Conservation (phyloP, 2,797 vertebrate genomes). For the Toxotes lorentzi region DNA sequence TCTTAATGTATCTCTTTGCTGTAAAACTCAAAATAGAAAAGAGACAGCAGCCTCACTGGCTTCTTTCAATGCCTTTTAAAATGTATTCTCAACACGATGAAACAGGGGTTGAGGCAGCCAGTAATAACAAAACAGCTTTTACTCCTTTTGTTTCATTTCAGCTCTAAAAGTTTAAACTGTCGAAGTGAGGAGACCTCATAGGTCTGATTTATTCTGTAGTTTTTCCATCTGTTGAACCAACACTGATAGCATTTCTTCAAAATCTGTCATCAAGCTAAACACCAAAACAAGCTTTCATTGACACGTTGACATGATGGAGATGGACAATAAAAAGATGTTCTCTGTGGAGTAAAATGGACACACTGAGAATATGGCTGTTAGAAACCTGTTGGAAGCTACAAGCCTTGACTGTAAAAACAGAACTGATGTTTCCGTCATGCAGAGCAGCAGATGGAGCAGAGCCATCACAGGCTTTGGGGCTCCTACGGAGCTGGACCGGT, state of each 20-base stretch:
- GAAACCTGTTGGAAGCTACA: conserved; percentile 25
- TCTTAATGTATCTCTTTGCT: neutral
- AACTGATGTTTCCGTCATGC: conserved; percentile 20
- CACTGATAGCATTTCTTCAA: neutral
- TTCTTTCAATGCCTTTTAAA: conserved; percentile 5
- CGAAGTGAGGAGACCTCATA: neutral
- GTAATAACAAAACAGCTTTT: conserved; percentile 6
- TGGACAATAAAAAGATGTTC: neutral
- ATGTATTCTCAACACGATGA: neutral
- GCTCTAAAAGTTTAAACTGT: conserved; percentile 18
- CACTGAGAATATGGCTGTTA: neutral
- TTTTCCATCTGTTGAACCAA: conserved; percentile 4
- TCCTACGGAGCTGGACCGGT: conserved; percentile 17
- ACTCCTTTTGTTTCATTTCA: conserved; percentile 11
- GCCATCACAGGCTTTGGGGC: conserved; percentile 1
- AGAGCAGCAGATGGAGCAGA: conserved; percentile 52
- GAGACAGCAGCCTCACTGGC: neutral
- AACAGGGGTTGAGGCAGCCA: conserved; percentile 17
- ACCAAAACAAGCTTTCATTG: neutral
- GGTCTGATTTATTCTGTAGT: neutral
- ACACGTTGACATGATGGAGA: neutral
- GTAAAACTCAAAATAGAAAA: neutral
- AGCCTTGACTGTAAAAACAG: conserved; percentile 39
- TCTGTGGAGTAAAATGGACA: neutral
- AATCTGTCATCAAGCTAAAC: conserved; percentile 10